Conservation (phyloP, 2,888 invertebrate genomes). For the Dysmachus trigonus region DNA sequence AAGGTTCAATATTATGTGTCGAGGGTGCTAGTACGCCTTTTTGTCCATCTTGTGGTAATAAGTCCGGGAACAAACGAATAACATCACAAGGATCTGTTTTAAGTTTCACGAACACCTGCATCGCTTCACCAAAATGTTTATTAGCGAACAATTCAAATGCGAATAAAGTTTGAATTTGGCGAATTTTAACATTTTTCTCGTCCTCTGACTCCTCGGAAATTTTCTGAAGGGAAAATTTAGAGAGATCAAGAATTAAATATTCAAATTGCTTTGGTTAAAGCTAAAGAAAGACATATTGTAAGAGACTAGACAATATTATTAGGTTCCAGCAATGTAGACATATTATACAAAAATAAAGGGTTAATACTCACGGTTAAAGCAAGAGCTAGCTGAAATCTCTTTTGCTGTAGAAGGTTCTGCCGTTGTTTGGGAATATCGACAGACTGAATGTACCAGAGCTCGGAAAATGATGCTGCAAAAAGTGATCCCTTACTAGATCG, state of each 20-base stretch:
- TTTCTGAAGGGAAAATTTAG: conserved; percentile 68
- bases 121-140: conserved; percentile 87
- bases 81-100: conserved; percentile 95
- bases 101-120: conserved; percentile 89
- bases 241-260: not conserved
- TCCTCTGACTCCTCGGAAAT: conserved; percentile 82
- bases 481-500: conserved; percentile 80
- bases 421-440: conserved; percentile 86
- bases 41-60: conserved; percentile 66
- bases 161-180: conserved; percentile 88
- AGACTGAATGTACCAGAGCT: conserved; percentile 87
- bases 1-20: conserved; percentile 56
- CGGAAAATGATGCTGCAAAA: conserved; percentile 86
- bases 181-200: conserved; percentile 81
- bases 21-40: conserved; percentile 56
- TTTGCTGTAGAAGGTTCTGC: conserved; percentile 82
- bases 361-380: conserved; percentile 77
- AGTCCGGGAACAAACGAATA: conserved; percentile 91
- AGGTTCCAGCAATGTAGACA: too few species aligned
- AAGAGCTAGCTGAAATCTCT: conserved; percentile 93
- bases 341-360: not conserved
- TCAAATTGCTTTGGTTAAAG: not conserved
- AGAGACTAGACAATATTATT: too few species aligned
- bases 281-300: not conserved
- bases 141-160: conserved; percentile 92